Evolutionary conservation across 2,888 invertebrate species (phyloP).

Genomic region (Bombylius major): DNA sequence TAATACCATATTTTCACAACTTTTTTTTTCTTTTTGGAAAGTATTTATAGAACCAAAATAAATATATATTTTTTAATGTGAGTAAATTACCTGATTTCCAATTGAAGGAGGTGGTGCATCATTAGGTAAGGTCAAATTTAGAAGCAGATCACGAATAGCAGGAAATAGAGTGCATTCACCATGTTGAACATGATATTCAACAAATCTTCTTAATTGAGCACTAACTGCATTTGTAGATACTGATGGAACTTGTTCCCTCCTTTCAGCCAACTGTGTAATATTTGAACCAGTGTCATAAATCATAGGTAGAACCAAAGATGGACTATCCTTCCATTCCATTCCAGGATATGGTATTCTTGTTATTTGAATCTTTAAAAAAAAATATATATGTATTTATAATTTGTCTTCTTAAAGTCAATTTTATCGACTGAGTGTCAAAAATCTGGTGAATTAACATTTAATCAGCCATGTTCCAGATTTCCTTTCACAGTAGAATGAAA

Average conservation of each 20-base stretch:
- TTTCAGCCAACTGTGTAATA: slow-evolving; percentile 74
- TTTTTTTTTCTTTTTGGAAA: too few species aligned
- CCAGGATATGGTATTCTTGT: slow-evolving; percentile 52
- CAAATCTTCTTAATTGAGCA: slow-evolving; percentile 53
- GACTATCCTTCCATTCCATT: slow-evolving; percentile 54
- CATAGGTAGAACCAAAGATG: slow-evolving; percentile 70
- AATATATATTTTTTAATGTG: too few species aligned
- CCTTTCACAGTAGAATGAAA: too few species aligned
- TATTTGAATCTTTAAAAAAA: slow-evolving; percentile 52
- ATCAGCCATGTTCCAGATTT: too few species aligned
- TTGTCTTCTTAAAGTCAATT: not conserved
- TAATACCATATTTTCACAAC: too few species aligned
- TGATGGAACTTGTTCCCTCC: slow-evolving; percentile 51
- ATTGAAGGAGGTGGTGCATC: slow-evolving; percentile 51
- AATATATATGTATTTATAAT: slow-evolving; percentile 17
- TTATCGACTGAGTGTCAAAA: not conserved
- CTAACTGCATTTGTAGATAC: slow-evolving; percentile 50
- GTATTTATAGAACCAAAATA: too few species aligned
- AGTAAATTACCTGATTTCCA: slow-evolving; percentile 17
- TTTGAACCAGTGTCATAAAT: slow-evolving; percentile 83
- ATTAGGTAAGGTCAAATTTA: slow-evolving; percentile 69
- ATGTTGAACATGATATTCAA: slow-evolving; percentile 52
- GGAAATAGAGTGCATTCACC: slow-evolving; percentile 87
- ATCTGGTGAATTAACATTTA: not conserved
- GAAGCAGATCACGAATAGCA: slow-evolving; percentile 75